phyloP scores from a whole-genome alignment of 2,113 vertebrate species.

The Myanophis thanlyinensis region DNA sequence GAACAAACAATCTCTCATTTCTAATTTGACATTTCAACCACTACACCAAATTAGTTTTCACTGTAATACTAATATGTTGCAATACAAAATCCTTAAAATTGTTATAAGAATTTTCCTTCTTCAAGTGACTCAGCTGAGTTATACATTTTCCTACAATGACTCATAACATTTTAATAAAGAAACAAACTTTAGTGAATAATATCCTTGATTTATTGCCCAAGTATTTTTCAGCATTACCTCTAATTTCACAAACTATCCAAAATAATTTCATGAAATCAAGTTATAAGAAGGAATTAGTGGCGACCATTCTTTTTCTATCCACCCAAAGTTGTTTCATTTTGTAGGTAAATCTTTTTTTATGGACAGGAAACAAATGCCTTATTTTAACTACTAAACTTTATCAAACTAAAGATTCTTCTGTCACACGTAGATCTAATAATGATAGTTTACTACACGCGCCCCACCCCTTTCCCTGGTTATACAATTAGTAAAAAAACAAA shows the following conservation, averaged over 20 bases:
- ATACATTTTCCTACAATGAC: not conserved
- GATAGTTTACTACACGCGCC: not conserved
- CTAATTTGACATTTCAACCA: not conserved
- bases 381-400: not conserved
- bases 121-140: not conserved
- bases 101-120: not conserved
- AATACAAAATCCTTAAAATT: not conserved
- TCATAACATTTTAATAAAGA: not conserved
- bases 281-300: not conserved
- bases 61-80: not conserved
- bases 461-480: not conserved
- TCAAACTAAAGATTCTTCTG: not conserved
- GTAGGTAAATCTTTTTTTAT: not conserved
- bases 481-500: not conserved
- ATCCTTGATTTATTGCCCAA: not conserved
- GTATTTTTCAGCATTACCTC: not conserved
- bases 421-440: not conserved
- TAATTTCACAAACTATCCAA: not conserved
- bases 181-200: not conserved
- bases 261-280: not conserved
- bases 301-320: not conserved
- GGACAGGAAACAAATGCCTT: not conserved
- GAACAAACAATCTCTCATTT: not conserved
- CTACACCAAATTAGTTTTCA: not conserved
- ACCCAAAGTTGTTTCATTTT: not conserved